phyloP scores from a whole-genome alignment of 1,140 invertebrate species.

The Musca vetustissima region DNA sequence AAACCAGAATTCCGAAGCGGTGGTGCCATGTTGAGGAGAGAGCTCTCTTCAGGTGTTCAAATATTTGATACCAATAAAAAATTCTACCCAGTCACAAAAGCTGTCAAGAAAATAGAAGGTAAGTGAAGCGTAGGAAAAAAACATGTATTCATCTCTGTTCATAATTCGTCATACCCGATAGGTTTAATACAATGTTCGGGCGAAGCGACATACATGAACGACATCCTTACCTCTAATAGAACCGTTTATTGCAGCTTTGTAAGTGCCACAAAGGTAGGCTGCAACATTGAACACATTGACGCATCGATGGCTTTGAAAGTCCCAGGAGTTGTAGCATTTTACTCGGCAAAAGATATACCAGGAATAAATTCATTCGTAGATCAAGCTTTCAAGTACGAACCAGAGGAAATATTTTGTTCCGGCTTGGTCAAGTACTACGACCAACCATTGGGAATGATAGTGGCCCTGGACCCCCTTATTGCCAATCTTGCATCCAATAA shows the following conservation, averaged over 20 bases:
- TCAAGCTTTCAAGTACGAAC: slow-evolving; percentile 33
- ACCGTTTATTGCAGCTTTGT: slow-evolving; percentile 71
- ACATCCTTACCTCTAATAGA: slow-evolving; percentile 60
- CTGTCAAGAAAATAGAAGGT: slow-evolving; percentile 69
- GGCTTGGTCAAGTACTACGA: slow-evolving; percentile 65
- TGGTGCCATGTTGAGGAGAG: slow-evolving; percentile 59
- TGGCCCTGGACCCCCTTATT: slow-evolving; percentile 63
- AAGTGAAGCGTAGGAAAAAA: background rate
- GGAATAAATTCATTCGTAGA: slow-evolving; percentile 54
- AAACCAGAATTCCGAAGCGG: slow-evolving; percentile 57
- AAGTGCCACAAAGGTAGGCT: slow-evolving; percentile 59
- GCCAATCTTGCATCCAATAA: slow-evolving; percentile 66
- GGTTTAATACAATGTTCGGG: slow-evolving; percentile 67
- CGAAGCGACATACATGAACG: slow-evolving; percentile 69
- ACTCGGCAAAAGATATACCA: slow-evolving; percentile 70
- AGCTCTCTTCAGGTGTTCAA: slow-evolving; percentile 68
- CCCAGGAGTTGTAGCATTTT: slow-evolving; percentile 68
- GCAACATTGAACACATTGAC: slow-evolving; percentile 62
- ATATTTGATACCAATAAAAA: slow-evolving; percentile 67
- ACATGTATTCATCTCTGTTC: background rate
- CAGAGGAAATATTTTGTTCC: slow-evolving; percentile 55
- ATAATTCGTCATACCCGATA: no score
- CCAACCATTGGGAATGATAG: slow-evolving; percentile 73
- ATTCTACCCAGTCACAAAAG: slow-evolving; percentile 72
- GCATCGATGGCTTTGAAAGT: slow-evolving; percentile 62